phyloP scores from a whole-genome alignment of 2,888 invertebrate genomes.

The Phorcus lineatus region DNA sequence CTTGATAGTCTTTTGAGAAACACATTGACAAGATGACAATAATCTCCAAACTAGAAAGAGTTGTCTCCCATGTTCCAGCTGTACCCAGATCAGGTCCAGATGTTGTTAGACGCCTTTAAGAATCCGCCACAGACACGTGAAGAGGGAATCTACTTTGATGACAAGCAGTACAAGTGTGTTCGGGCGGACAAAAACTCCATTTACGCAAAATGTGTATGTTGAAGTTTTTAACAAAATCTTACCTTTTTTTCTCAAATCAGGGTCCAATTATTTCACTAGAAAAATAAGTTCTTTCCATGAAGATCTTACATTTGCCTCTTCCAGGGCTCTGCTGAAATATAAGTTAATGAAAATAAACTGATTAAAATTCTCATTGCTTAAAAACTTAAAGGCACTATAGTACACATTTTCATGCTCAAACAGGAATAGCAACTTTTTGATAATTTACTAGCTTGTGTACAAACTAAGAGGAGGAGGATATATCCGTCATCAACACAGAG shows the following conservation, averaged over 20 bases:
- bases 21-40: too few species aligned
- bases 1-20: too few species aligned
- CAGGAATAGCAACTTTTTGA: too few species aligned
- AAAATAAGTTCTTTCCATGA: background rate
- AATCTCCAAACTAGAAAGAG: background rate
- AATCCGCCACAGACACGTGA: conserved; percentile 72
- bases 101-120: conserved; percentile 72
- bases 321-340: too few species aligned
- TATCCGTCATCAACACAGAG: too few species aligned
- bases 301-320: background rate
- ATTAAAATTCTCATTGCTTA: too few species aligned
- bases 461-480: too few species aligned
- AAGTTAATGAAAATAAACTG: too few species aligned
- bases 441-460: too few species aligned
- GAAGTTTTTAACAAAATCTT: background rate
- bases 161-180: conserved; percentile 71
- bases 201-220: conserved; percentile 73
- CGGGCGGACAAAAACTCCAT: conserved; percentile 74
- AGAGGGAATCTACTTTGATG: conserved; percentile 73
- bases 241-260: background rate
- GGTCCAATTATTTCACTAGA: background rate
- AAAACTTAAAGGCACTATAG: too few species aligned
- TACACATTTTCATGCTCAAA: too few species aligned
- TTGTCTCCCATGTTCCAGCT: conserved; percentile 57
- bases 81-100: conserved; percentile 69